phyloP scores from a whole-genome alignment of 2,113 vertebrate genomes.

The Corydoras sp. region DNA sequence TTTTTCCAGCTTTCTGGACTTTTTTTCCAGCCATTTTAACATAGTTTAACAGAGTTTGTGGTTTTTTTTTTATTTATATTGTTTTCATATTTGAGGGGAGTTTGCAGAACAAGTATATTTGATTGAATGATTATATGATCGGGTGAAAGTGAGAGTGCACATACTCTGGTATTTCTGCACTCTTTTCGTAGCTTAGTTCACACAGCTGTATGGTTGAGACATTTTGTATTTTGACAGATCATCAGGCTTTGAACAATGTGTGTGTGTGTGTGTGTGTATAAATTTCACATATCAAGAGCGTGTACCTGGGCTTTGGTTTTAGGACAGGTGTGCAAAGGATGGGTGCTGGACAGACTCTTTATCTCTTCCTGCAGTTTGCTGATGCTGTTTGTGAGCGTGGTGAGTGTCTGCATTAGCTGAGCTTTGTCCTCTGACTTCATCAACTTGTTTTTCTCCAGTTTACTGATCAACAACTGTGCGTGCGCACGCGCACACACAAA shows the following conservation, averaged over 20 bases:
- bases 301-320: constrained; percentile 91
- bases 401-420: constrained; percentile 89
- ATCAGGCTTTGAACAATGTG: neutral
- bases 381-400: constrained; percentile 84
- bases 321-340: constrained; percentile 61
- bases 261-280: constrained; percentile 11
- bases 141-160: too few relatives aligned
- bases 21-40: too few relatives aligned
- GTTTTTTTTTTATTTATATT: too few relatives aligned
- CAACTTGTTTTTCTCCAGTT: constrained; percentile 89
- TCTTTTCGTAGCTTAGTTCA: too few relatives aligned
- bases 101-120: too few relatives aligned
- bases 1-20: too few relatives aligned
- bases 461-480: constrained; percentile 89
- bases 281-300: neutral
- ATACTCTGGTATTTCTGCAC: too few relatives aligned
- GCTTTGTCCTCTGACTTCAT: constrained; percentile 93
- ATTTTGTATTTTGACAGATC: too few relatives aligned
- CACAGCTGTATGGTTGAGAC: too few relatives aligned
- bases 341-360: constrained; percentile 72
- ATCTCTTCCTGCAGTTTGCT: constrained; percentile 94
- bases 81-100: too few relatives aligned
- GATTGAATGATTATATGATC: too few relatives aligned
- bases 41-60: too few relatives aligned
- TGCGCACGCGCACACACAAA: constrained; percentile 2